Evolutionary conservation across 2,888 invertebrate genomes (phyloP).

Genomic region (Stenodema calcarata): DNA sequence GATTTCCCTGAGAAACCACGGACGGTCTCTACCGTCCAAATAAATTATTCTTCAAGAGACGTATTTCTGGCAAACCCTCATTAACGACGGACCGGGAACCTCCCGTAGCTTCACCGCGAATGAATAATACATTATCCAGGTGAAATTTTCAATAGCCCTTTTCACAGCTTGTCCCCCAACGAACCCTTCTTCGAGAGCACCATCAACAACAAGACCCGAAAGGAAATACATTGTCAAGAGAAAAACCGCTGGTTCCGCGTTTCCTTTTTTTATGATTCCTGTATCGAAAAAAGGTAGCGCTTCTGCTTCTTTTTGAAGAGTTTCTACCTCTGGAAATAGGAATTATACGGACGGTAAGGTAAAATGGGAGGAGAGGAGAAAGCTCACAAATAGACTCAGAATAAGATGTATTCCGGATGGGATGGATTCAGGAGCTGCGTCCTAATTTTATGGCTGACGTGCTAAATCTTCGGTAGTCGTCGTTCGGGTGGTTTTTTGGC

Average conservation of each 20-base stretch:
- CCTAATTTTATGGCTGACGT: conserved; percentile 14
- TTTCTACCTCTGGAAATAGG: not conserved
- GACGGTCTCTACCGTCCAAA: too few species aligned
- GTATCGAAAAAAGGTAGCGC: not conserved
- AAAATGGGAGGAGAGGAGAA: not conserved
- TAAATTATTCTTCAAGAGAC: not conserved
- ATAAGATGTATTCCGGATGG: conserved; percentile 4
- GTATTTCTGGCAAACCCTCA: not conserved
- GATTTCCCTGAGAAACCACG: too few species aligned
- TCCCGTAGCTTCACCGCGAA: not conserved
- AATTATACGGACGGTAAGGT: not conserved
- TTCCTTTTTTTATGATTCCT: not conserved
- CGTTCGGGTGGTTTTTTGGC: not conserved
- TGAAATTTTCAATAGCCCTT: not conserved
- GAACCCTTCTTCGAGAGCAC: not conserved
- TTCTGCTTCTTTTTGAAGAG: not conserved
- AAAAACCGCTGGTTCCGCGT: not conserved
- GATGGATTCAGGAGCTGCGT: conserved; percentile 1
- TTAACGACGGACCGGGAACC: not conserved
- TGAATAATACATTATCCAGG: not conserved
- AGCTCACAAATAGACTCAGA: not conserved
- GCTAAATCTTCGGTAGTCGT: not conserved
- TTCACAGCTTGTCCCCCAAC: not conserved
- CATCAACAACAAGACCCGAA: not conserved
- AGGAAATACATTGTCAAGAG: not conserved